phyloP scores from a whole-genome alignment of 1,140 invertebrate genomes.

The Mya arenaria region DNA sequence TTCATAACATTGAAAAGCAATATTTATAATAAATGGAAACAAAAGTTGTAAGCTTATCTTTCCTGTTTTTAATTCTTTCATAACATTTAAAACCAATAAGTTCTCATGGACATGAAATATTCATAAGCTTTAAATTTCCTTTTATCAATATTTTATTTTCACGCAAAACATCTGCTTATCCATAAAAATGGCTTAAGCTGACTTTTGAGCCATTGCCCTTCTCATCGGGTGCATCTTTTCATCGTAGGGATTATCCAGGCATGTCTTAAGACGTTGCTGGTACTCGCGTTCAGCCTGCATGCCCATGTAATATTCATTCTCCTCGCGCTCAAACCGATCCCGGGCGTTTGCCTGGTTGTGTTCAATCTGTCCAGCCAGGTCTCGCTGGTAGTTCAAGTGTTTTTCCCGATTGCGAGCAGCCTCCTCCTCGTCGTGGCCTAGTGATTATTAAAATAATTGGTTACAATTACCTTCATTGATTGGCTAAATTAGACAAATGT shows the following conservation, averaged over 20 bases:
- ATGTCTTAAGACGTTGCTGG: slow-evolving; percentile 44
- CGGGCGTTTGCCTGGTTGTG: slow-evolving; percentile 31
- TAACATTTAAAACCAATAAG: too few species aligned
- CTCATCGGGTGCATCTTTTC: slow-evolving; percentile 47
- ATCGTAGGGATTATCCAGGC: slow-evolving; percentile 45
- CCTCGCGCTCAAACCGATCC: slow-evolving; percentile 41
- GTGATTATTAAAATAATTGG: too few species aligned
- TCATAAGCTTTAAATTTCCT: too few species aligned
- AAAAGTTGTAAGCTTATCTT: too few species aligned
- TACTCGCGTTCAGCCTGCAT: slow-evolving; percentile 51
- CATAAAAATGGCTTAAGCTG: slow-evolving; percentile 19
- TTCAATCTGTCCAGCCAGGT: slow-evolving; percentile 51
- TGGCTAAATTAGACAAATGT: too few species aligned
- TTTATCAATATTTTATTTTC: too few species aligned
- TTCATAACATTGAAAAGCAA: too few species aligned
- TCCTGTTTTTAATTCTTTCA: too few species aligned
- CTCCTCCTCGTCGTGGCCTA: slow-evolving; percentile 34
- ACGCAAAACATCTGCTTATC: too few species aligned
- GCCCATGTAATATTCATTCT: slow-evolving; percentile 42
- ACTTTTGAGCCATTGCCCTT: slow-evolving; percentile 37
- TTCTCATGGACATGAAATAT: too few species aligned
- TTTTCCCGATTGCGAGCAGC: slow-evolving; percentile 17
- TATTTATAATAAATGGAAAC: too few species aligned
- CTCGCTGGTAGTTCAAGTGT: slow-evolving; percentile 39
- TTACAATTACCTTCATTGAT: too few species aligned